Conservation (phyloP, 2,113 vertebrate species). For the Mungos mungo region DNA sequence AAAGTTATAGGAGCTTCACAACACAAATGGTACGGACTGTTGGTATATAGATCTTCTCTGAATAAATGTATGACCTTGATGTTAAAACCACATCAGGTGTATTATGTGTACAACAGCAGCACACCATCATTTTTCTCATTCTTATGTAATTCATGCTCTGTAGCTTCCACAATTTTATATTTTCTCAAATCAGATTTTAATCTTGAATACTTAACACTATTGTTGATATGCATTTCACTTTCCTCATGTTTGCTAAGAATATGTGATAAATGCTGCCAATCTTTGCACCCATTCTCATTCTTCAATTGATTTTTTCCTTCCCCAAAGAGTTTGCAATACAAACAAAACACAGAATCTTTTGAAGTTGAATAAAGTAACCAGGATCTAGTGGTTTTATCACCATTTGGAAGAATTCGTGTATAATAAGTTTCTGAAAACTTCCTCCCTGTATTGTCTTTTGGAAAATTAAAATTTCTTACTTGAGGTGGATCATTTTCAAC, state of each 20-base stretch:
- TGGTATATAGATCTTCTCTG: neutral
- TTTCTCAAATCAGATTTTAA: conserved; percentile 64
- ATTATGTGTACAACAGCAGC: conserved; percentile 25
- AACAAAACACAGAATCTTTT: conserved; percentile 78
- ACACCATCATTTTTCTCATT: neutral
- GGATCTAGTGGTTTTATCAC: conserved; percentile 70
- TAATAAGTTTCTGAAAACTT: conserved; percentile 79
- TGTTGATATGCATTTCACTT: conserved; percentile 74
- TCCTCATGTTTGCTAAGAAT: conserved; percentile 80
- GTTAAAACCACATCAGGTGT: neutral
- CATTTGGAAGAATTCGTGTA: conserved; percentile 76
- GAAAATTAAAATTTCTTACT: conserved; percentile 77
- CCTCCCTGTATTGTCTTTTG: conserved; percentile 77
- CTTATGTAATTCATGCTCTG: neutral
- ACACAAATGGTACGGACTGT: neutral
- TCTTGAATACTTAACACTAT: conserved; percentile 72
- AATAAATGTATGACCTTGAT: neutral
- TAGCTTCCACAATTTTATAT: neutral
- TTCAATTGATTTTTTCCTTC: conserved; percentile 76
- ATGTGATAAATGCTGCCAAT: conserved; percentile 80
- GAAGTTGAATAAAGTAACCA: conserved; percentile 77
- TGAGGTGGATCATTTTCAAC: conserved; percentile 72
- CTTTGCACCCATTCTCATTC: conserved; percentile 76
- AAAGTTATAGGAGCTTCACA: neutral
- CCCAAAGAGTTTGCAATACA: conserved; percentile 75